A percentile compares a stretch with the other conserved stretches of the same genome.
Evolutionary conservation across 2,113 vertebrate species (phyloP).

Genomic region (Dicrurus megarhynchus): DNA sequence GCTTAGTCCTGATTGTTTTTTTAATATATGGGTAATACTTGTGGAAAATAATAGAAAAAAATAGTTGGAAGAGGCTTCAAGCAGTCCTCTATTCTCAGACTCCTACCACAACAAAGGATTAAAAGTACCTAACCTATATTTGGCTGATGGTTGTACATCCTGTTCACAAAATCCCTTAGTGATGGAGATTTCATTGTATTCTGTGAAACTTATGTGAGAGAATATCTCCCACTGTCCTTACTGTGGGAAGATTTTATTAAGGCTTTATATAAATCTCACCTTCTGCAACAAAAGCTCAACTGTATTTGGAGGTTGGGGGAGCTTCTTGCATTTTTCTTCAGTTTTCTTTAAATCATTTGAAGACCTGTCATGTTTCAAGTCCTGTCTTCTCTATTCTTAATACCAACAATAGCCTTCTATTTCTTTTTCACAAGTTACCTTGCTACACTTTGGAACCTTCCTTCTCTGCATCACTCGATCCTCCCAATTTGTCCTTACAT

Average conservation of each 20-base stretch:
- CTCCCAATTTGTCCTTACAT: not conserved
- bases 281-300: not conserved
- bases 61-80: not conserved
- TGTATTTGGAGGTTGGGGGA: not conserved
- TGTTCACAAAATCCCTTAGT: not conserved
- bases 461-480: fast-evolving
- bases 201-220: not conserved
- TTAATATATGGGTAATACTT: not conserved
- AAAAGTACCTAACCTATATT: not conserved
- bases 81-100: not conserved
- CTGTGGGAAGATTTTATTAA: not conserved
- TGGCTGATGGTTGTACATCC: not conserved
- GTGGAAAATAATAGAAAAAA: not conserved
- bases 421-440: not conserved
- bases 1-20: not conserved
- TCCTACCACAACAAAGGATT: not conserved
- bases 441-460: not conserved
- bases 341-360: not conserved
- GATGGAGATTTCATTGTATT: not conserved
- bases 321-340: not conserved
- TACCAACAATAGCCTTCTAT: not conserved
- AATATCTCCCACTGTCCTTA: not conserved
- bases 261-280: not conserved
- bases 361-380: not conserved
- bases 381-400: not conserved